Evolutionary conservation across 2,797 vertebrate species (phyloP), one percentile per base, ranked within the genome.

Genomic region (Syndactyla subalaris): DNA sequence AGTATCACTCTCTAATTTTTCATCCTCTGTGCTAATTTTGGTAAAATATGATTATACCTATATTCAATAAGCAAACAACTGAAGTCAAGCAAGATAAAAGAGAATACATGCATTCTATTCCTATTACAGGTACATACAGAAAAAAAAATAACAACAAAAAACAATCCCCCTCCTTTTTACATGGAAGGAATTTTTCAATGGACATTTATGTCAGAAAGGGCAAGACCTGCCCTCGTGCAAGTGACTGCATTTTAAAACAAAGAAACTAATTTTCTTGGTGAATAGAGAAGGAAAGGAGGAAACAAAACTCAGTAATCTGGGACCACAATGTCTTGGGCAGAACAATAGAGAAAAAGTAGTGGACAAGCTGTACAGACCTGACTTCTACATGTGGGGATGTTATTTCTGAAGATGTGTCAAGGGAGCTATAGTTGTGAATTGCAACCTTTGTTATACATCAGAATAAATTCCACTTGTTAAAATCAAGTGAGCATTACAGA

Each of bases 401-500:
- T 85, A 88, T 89, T 91, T 54, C 36, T 54, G 32, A 26, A 73
- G 23, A 58, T 77, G 34, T 80, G 26, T 82, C 36, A 67, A 41
- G 49, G 19, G 43, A 88, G 21, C 6, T 76, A 43, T 32, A 78
- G 36, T 30, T 86, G 22, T 80, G 70, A 95, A 59, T 75, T 62
- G 8, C 46, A 71, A 66, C 10, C 14, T 92, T 92, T 94, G 54
- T 67, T 66, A 62, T 54, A 78, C 84, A 85, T 38, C 43, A 72
- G 54, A 89, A 88, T 46, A 87, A 88, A 89, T 85, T 83, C n/a
- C 20, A 49, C 30, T 58, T 65, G 32, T 51, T 38, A 76, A 93
- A 92, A 88, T 94, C 52, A 96, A 89, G 59, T 54, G 67, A 89
- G 46, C 36, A 66, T 86, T 94, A 55, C 71, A 68, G 39, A 46